These are phyloP conservation scores for Maniola jurtina DNA, from an alignment of 1,140 invertebrate genomes.

Conservation along the genomic window DNA sequence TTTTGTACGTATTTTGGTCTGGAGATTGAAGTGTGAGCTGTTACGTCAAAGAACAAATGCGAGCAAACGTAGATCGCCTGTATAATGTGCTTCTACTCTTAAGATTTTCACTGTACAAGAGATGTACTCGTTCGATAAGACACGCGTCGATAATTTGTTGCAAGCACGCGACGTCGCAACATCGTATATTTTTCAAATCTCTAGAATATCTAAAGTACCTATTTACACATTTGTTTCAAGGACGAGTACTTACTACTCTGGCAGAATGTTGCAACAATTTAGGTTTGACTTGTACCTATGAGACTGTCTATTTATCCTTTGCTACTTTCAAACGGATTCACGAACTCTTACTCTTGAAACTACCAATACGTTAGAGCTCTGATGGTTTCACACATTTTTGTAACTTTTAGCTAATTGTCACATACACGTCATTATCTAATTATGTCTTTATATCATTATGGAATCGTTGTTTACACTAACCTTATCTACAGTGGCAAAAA, in stretches of 20 bases:
- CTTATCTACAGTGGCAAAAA: too few relatives aligned
- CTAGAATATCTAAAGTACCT: conserved; percentile 6
- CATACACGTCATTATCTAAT: too few relatives aligned
- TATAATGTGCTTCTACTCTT: conserved; percentile 22
- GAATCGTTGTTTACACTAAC: not conserved
- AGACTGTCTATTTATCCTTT: not conserved
- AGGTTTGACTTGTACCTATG: not conserved
- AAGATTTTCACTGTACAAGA: conserved; percentile 63
- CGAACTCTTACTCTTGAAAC: too few relatives aligned
- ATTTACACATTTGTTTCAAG: conserved; percentile 1
- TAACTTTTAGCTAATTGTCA: too few relatives aligned
- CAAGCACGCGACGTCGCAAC: conserved; percentile 48
- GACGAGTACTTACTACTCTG: not conserved
- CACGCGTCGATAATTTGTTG: conserved; percentile 60
- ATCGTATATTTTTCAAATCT: conserved; percentile 22
- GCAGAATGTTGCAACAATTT: not conserved
- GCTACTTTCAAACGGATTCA: too few relatives aligned
- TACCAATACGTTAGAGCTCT: too few relatives aligned
- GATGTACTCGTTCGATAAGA: conserved; percentile 68
- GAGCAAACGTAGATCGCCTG: too few relatives aligned
- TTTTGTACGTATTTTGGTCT: too few relatives aligned
- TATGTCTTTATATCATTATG: too few relatives aligned
- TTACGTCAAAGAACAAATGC: too few relatives aligned
- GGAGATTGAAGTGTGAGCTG: too few relatives aligned
- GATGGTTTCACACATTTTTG: too few relatives aligned